phyloP scores from a whole-genome alignment of 2,113 vertebrate species.

The Polyodon spathula region DNA sequence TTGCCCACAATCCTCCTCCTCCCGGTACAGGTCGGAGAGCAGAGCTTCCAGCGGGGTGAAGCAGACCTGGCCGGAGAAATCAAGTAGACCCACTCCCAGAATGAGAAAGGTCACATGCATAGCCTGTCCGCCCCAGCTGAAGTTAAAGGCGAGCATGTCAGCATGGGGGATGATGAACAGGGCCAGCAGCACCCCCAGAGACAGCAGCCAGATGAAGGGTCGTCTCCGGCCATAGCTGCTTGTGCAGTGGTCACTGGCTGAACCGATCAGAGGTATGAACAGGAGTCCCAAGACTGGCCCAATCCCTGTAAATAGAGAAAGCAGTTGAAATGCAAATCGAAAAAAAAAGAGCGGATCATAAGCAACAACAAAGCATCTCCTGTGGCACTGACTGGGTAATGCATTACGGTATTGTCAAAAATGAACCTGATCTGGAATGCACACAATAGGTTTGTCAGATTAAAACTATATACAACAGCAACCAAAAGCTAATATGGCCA shows the following conservation, averaged over 20 bases:
- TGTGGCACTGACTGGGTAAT: no score
- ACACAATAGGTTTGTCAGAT: no score
- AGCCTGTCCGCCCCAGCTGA: conserved; percentile 44
- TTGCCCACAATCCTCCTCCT: conserved; percentile 53
- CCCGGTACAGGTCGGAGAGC: conserved; percentile 56
- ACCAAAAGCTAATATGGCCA: no score
- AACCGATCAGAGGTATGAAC: conserved; percentile 63
- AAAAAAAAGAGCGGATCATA: no score
- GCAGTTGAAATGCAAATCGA: not conserved
- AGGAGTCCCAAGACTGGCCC: conserved; percentile 62
- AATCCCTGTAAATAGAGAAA: conserved; percentile 42
- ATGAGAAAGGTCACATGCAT: conserved; percentile 61
- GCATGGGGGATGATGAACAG: conserved; percentile 61
- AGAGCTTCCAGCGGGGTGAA: conserved; percentile 64
- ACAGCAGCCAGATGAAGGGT: conserved; percentile 65
- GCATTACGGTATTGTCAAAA: no score
- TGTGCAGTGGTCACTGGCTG: conserved; percentile 63
- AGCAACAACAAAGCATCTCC: no score
- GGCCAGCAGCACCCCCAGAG: conserved; percentile 57
- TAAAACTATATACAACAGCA: no score
- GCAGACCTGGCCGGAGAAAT: conserved; percentile 66
- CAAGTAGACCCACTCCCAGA: conserved; percentile 59
- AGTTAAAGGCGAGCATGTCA: conserved; percentile 43
- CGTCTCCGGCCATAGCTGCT: conserved; percentile 57
- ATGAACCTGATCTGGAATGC: no score